Evolutionary conservation across 2,113 vertebrate species (phyloP), one percentile per base, ranked within the genome.

Genomic region (Pipra filicauda): DNA sequence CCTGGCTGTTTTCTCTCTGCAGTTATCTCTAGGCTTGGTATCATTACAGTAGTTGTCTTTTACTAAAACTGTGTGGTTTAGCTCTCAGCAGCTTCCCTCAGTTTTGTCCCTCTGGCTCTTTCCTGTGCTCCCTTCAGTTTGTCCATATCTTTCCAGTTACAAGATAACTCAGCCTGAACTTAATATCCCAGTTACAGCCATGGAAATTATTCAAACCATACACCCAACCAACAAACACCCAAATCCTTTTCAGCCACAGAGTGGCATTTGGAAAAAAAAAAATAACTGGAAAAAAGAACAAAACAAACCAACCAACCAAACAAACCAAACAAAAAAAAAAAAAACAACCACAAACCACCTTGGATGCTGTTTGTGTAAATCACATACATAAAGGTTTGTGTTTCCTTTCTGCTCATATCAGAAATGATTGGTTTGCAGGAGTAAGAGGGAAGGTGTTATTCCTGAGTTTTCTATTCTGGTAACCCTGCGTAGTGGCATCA

Each of bases 1-100:
- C 69, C 49, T 65, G 61, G 52, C 1, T 51, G 2, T 85, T 65
- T 91, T 64, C 23, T 74, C 27, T 31, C 7, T 44, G 30, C 37
- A 17, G 0, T 84, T 90, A 43, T 35, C 33, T 65, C 28, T 18
- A 37, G 57, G 6, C 26, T 73, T 48, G 27, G 64, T 76, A 8
- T 43, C 54, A 26, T 64, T 54, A 21, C 37, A 44, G 64, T 39
- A 44, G 33, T 21, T 80, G 19, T 48, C 61, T 95, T 33, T 26
- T 26, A 9, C 8, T 48, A n/a, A 74, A 94, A 20, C 37, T 33
- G 3, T 33, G 69, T 46, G 16, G 12, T 71, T 93, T 41, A 76
- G 28, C 37, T 86, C 82, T 85, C 49, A 64, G 84, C 74, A 89
- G 44, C 59, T 89, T 92, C 46, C 51, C 35, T 57, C 46, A 55